Conservation (phyloP, 2,888 invertebrate species). For the Macaria notata region DNA sequence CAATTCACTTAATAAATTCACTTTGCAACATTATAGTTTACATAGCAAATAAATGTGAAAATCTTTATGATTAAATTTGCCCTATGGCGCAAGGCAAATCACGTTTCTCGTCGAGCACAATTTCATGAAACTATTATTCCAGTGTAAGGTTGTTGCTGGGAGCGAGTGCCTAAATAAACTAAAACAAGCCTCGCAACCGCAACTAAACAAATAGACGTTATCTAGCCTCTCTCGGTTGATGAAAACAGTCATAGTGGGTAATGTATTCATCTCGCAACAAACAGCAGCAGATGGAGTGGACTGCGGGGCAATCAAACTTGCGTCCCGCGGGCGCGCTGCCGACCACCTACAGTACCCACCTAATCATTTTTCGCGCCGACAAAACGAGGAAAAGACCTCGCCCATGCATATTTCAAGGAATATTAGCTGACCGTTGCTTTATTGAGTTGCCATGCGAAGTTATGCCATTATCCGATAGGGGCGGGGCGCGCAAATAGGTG, state of each 20-base stretch:
- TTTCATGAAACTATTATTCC: conserved; percentile 6
- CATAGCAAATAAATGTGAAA: too few species aligned
- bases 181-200: conserved; percentile 15
- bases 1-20: too few species aligned
- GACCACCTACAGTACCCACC: conserved; percentile 54
- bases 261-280: conserved; percentile 72
- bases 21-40: too few species aligned
- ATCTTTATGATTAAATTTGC: not conserved
- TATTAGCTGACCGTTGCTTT: conserved; percentile 67
- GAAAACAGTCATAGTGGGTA: conserved; percentile 54
- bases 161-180: conserved; percentile 9
- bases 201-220: conserved; percentile 29
- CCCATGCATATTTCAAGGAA: conserved; percentile 73
- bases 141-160: conserved; percentile 3
- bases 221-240: conserved; percentile 35
- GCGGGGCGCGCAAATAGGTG: conserved; percentile 46
- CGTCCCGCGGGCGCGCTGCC: conserved; percentile 59
- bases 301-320: conserved; percentile 74
- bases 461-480: conserved; percentile 54
- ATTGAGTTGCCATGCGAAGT: conserved; percentile 65
- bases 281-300: conserved; percentile 66
- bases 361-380: conserved; percentile 75
- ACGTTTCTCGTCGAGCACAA: not conserved
- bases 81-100: not conserved
- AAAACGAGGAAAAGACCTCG: conserved; percentile 60